These are phyloP conservation scores for Drosophila anomalata DNA, from an alignment of 2,888 invertebrate species.

Conservation along the genomic window DNA sequence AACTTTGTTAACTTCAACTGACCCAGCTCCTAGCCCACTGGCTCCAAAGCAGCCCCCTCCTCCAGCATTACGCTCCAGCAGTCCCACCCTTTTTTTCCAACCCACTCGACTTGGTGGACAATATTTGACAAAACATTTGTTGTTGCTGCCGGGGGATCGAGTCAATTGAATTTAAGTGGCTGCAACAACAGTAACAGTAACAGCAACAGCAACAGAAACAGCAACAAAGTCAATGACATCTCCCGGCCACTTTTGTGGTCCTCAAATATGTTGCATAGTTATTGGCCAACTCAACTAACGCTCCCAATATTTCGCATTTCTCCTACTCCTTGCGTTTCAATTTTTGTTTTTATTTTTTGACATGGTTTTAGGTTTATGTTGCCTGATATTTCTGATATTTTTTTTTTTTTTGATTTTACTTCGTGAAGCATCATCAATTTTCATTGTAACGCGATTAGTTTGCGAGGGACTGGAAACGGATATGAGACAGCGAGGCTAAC, in stretches of 20 bases:
- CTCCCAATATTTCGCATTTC: slow-evolving; percentile 9
- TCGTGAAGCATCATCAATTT: slow-evolving; percentile 71
- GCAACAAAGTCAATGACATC: slow-evolving; percentile 52
- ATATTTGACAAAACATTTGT: slow-evolving; percentile 68
- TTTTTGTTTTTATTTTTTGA: not conserved
- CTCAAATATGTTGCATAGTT: slow-evolving; percentile 69
- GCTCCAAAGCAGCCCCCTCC: not conserved
- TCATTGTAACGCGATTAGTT: slow-evolving; percentile 79
- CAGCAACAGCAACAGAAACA: slow-evolving; percentile 44
- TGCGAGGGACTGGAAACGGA: slow-evolving; percentile 51
- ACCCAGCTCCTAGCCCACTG: slow-evolving; percentile 34
- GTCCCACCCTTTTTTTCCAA: slow-evolving; percentile 1
- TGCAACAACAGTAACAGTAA: slow-evolving; percentile 60
- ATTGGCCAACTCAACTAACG: slow-evolving; percentile 31
- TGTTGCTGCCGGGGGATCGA: slow-evolving; percentile 48
- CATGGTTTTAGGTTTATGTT: slow-evolving; percentile 12
- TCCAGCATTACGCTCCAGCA: not conserved
- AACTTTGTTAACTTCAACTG: slow-evolving; percentile 74
- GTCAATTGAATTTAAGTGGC: slow-evolving; percentile 77
- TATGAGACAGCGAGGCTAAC: slow-evolving; percentile 66
- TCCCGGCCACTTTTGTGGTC: slow-evolving; percentile 70
- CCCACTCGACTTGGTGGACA: slow-evolving; percentile 56
- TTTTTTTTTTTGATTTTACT: not conserved
- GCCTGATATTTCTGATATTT: slow-evolving; percentile 4
- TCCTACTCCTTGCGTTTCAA: slow-evolving; percentile 6